phyloP scores from a whole-genome alignment of 1,140 invertebrate species.

The Dendrolimus punctatus region DNA sequence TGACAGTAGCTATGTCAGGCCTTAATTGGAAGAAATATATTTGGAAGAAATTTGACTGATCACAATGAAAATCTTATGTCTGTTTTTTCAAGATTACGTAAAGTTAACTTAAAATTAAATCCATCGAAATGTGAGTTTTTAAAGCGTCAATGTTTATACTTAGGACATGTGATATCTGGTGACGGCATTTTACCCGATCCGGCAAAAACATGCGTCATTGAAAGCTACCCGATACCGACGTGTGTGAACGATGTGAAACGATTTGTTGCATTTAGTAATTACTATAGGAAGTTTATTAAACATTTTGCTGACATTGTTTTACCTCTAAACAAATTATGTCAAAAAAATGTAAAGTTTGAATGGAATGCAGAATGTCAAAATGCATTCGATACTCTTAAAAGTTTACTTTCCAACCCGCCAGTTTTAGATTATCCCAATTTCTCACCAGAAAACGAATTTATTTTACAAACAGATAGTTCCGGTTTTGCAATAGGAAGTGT shows the following conservation, averaged over 20 bases:
- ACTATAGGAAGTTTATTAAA: slow-evolving; percentile 11
- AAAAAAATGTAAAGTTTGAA: slow-evolving; percentile 6
- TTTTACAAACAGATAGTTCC: slow-evolving; percentile 5
- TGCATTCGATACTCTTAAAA: slow-evolving; percentile 3
- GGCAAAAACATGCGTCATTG: background rate
- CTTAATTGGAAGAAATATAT: too few species aligned
- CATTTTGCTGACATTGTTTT: slow-evolving; percentile 8
- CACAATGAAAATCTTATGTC: too few species aligned
- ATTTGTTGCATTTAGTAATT: slow-evolving; percentile 13
- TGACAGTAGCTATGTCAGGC: slow-evolving; percentile 5
- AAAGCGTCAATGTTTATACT: slow-evolving; percentile 9
- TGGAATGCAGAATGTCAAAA: slow-evolving; percentile 4
- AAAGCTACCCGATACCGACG: slow-evolving; percentile 7
- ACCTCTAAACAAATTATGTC: slow-evolving; percentile 10
- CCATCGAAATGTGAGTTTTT: slow-evolving; percentile 12
- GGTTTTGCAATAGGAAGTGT: slow-evolving; percentile 1
- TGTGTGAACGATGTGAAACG: slow-evolving; percentile 7
- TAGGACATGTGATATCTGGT: slow-evolving; percentile 10
- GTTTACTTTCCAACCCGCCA: background rate
- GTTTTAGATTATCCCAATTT: slow-evolving; percentile 8
- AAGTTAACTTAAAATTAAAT: slow-evolving; percentile 14
- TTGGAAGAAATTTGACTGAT: too few species aligned
- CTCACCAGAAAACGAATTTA: slow-evolving; percentile 6
- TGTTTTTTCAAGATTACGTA: background rate
- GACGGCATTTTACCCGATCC: slow-evolving; percentile 1